These are phyloP conservation scores for Taeniopygia guttata DNA, from an alignment of 2,797 vertebrate species.

Conservation along the genomic window DNA sequence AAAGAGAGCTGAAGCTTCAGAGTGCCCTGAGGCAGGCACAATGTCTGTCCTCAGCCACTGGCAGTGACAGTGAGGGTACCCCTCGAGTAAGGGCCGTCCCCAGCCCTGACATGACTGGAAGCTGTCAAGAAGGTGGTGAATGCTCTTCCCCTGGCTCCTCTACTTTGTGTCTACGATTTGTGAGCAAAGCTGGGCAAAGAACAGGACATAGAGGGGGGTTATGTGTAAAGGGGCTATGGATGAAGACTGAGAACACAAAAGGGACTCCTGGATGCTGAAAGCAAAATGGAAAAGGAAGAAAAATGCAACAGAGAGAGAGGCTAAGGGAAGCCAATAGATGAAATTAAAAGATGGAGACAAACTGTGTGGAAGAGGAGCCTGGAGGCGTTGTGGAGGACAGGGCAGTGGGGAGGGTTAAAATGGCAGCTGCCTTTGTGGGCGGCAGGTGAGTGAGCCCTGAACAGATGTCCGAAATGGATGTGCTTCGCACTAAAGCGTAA, in stretches of 20 bases:
- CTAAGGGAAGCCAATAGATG: not conserved
- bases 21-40: not conserved
- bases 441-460: not conserved
- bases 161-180: not conserved
- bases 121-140: not conserved
- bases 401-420: conserved; percentile 5
- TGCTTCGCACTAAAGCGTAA: not conserved
- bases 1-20: not conserved
- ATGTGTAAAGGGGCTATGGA: not conserved
- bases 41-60: not conserved
- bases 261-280: not conserved
- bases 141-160: not conserved
- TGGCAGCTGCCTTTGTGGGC: conserved; percentile 31
- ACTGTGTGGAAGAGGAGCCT: not conserved
- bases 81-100: not conserved
- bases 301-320: not conserved
- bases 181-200: not conserved
- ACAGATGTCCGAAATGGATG: not conserved
- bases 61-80: not conserved
- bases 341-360: not conserved
- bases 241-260: not conserved
- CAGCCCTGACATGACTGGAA: not conserved
- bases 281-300: not conserved
- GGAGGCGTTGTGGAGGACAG: not conserved
- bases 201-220: accelerated